Conservation (phyloP, 2,113 vertebrate genomes). For the Acrocephalus kingi region DNA sequence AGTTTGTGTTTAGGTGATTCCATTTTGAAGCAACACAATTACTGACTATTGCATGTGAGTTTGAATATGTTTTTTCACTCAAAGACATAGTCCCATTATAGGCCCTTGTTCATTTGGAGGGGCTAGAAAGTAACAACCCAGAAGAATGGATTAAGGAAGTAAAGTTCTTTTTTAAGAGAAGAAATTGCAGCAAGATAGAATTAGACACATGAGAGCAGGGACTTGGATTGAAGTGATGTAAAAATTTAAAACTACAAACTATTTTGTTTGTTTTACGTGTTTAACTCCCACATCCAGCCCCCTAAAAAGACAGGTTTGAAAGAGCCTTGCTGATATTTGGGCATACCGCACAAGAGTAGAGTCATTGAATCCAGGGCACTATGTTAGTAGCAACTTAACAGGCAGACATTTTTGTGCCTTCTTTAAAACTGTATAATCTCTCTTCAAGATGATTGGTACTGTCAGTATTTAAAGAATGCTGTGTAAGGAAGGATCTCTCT, state of each 20-base stretch:
- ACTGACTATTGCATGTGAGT: not conserved
- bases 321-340: not conserved
- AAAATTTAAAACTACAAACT: not conserved
- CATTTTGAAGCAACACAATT: not conserved
- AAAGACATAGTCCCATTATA: not conserved
- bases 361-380: not conserved
- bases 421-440: not conserved
- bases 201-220: not conserved
- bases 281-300: fast-evolving
- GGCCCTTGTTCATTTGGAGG: not conserved
- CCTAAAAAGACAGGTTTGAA: not conserved
- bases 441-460: not conserved
- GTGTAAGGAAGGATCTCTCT: not conserved
- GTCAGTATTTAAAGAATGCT: not conserved
- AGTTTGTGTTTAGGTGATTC: not conserved
- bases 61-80: not conserved
- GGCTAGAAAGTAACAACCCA: not conserved
- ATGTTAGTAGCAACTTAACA: not conserved
- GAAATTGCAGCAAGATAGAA: not conserved
- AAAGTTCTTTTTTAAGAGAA: not conserved
- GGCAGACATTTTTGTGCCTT: not conserved
- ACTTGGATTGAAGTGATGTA: not conserved
- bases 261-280: not conserved
- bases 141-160: not conserved
- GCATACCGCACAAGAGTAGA: not conserved